A percentile compares a stretch with the other conserved stretches of the same genome.
Conservation (phyloP, 2,797 vertebrate species). For the Eulemur mongoz region DNA sequence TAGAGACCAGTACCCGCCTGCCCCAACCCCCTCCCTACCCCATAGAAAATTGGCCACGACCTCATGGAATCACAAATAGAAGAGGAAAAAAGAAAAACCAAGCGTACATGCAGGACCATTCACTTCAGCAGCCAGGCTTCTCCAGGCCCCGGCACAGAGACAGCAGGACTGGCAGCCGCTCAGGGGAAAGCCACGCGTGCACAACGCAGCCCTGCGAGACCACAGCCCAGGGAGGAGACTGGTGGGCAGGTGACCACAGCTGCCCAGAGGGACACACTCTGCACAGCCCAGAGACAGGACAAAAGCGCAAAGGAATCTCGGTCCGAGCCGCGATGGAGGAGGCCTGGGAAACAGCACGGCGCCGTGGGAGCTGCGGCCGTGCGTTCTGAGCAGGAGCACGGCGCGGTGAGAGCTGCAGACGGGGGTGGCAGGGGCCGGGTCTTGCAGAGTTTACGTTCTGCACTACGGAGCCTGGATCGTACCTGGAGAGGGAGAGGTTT, state of each 20-base stretch:
- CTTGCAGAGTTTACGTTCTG: background rate
- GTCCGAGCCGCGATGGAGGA: too few species aligned
- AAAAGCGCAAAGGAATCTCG: background rate
- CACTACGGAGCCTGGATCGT: background rate
- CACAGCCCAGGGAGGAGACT: background rate
- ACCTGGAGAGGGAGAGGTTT: background rate
- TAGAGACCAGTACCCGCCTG: background rate
- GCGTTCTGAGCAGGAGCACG: background rate
- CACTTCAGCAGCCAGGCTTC: background rate
- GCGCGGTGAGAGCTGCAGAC: background rate
- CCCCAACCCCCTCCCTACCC: background rate
- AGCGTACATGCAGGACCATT: background rate
- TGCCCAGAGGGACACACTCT: background rate
- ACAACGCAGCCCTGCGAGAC: fast-evolving
- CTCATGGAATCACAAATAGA: background rate
- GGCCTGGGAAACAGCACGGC: background rate
- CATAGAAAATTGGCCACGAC: background rate
- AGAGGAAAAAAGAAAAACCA: background rate
- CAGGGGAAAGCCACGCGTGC: background rate
- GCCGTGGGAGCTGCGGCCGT: background rate
- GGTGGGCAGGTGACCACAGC: background rate
- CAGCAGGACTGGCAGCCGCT: background rate
- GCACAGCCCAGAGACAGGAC: background rate
- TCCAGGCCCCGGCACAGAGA: background rate
- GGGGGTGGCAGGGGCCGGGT: too few species aligned